Evolutionary conservation across 92 coral and sea anemone genomes (phyloP), one percentile per base, ranked within the genome.

Genomic region (Porites lobata): DNA sequence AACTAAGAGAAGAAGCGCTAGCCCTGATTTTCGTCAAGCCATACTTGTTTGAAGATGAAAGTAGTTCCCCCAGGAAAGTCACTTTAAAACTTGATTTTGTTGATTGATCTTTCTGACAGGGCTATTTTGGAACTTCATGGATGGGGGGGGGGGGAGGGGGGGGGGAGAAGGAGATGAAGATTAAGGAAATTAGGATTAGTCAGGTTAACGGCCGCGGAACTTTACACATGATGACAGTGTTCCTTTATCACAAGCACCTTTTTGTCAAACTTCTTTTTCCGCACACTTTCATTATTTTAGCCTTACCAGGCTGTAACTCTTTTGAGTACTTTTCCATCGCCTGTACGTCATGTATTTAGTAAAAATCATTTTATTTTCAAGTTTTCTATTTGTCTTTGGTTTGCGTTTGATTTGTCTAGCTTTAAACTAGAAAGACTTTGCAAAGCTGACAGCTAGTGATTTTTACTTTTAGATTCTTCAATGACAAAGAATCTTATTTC

Each of bases 221-320:
- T 0, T 38, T 38, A 54, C 11, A 54, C 61, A 56, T 3, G 13
- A 8, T 29, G 81, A 58, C 81, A 77, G 81, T 26, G 69, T 59
- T 57, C 69, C 81, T 77, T 76, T 17, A 26, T 26, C 81, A 57
- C 66, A 0, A 29, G 81, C 81, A 77, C 81, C 3, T 29, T 74
- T 74, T 12, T 51, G 43, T 62, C 65, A 7, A 50, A 26, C 13
- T 74, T 8, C 7, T 50, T 50, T 1, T 5, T 73, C 51, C 52
- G 63, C 24, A 51, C 78, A 19, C 22, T 20, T 18, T 56, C 7
- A 62, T 15, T 62, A 17, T 62, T 62, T 62, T 18, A 15, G 24
- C 21, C n/a, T 14, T 24, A 62, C 6, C 47, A 62, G 66, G 8
- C 24, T 15, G 4, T 14, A 56, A 56, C 15, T 54, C 61, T 8